phyloP scores from a whole-genome alignment of 2,113 vertebrate genomes.

The Indicator maculatus region DNA sequence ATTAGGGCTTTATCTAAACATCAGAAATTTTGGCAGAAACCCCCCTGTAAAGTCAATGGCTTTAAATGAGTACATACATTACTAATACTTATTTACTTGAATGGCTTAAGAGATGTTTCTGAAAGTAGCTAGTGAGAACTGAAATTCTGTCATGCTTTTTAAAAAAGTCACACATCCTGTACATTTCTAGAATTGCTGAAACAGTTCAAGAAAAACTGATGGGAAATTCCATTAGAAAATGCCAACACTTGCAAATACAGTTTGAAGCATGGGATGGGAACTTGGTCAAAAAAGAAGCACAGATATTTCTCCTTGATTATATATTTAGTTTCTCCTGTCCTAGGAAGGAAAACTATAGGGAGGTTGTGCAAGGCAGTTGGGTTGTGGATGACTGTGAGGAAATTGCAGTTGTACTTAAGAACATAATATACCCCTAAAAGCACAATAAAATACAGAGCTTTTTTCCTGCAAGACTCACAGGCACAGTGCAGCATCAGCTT shows the following conservation, averaged over 20 bases:
- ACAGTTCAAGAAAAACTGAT: constrained; percentile 2
- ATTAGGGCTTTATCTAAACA: neutral
- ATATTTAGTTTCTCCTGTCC: neutral
- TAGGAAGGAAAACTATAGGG: neutral
- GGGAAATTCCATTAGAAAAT: constrained; percentile 51
- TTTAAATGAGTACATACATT: neutral
- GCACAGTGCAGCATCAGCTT: neutral
- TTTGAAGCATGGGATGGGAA: neutral
- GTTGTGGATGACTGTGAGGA: neutral
- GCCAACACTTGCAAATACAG: neutral
- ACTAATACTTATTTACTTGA: neutral
- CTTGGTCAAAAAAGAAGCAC: neutral
- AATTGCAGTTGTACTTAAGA: neutral
- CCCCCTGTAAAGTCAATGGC: neutral
- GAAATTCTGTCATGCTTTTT: constrained; percentile 21
- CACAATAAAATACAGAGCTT: neutral
- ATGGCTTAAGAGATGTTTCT: neutral
- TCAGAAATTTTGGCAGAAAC: neutral
- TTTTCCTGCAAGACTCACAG: neutral
- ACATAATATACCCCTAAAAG: neutral
- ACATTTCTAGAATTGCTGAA: constrained; percentile 13
- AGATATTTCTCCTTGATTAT: neutral
- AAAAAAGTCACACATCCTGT: neutral
- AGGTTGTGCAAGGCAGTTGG: fast-evolving
- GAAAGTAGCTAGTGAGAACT: neutral